phyloP scores from a whole-genome alignment of 2,888 invertebrate species.

The Boloria euphrosyne region DNA sequence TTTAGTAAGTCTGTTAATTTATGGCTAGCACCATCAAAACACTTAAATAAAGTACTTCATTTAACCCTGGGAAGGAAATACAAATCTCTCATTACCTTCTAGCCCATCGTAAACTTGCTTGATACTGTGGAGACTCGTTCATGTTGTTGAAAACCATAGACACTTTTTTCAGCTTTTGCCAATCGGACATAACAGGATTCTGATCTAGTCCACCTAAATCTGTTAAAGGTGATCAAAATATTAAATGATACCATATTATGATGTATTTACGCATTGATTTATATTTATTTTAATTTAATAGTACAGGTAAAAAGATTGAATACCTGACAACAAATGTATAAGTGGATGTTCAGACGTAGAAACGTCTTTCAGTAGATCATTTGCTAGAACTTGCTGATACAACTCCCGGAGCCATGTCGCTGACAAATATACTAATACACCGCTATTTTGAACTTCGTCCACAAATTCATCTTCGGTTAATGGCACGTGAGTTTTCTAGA shows the following conservation, averaged over 20 bases:
- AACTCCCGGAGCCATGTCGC: constrained; percentile 96
- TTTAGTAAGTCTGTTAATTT: too few relatives aligned
- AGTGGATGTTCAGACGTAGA: constrained; percentile 87
- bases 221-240: constrained; percentile 17
- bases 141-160: constrained; percentile 84
- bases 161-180: constrained; percentile 91
- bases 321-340: constrained; percentile 89
- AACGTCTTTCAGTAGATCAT: constrained; percentile 86
- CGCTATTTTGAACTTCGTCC: constrained; percentile 95
- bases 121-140: constrained; percentile 87
- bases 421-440: constrained; percentile 95
- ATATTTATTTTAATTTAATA: too few relatives aligned
- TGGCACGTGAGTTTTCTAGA: constrained; percentile 74
- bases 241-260: too few relatives aligned
- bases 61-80: not conserved
- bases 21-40: too few relatives aligned
- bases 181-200: constrained; percentile 93
- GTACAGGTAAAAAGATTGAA: too few relatives aligned
- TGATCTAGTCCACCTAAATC: constrained; percentile 93
- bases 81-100: constrained; percentile 75
- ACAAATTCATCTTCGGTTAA: constrained; percentile 94
- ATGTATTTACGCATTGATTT: too few relatives aligned
- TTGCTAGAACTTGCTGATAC: constrained; percentile 92
- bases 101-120: constrained; percentile 90
- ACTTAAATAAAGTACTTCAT: not conserved